Evolutionary conservation across 2,888 invertebrate species (phyloP).

Genomic region (Acrobasis suavella): DNA sequence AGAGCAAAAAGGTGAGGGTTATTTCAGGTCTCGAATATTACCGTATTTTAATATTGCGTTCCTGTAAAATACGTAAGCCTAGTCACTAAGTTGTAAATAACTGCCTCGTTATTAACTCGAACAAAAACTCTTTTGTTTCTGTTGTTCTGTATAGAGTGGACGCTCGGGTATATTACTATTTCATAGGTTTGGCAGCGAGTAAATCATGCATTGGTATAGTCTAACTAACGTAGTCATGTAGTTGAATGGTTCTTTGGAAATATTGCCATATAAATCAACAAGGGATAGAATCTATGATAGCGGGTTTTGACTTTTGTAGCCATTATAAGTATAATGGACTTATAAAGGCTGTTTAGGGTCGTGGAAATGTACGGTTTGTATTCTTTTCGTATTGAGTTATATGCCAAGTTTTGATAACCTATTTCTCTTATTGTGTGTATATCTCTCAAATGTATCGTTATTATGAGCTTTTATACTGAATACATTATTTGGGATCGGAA

Average conservation of each 20-base stretch:
- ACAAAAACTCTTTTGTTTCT: constrained; percentile 10
- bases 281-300: constrained; percentile 57
- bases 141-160: constrained; percentile 3
- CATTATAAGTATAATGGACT: constrained; percentile 63
- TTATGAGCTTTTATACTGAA: constrained; percentile 22
- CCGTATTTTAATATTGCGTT: background rate
- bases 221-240: constrained; percentile 43
- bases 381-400: constrained; percentile 57
- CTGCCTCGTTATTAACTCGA: constrained; percentile 7
- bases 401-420: constrained; percentile 57
- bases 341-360: constrained; percentile 64
- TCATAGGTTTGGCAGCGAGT: constrained; percentile 34
- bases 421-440: constrained; percentile 54
- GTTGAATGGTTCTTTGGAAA: constrained; percentile 52
- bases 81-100: background rate
- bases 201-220: constrained; percentile 56
- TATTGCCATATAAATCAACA: constrained; percentile 65
- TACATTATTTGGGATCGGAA: constrained; percentile 19
- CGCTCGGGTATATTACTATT: constrained; percentile 11
- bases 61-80: background rate
- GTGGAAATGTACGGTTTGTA: constrained; percentile 55
- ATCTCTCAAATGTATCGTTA: constrained; percentile 38
- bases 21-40: background rate
- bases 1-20: background rate
- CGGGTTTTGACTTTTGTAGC: constrained; percentile 51